A percentile compares a stretch with the other conserved stretches of the same genome.
Conservation (phyloP, 2,113 vertebrate species). For the Furnarius figulus region DNA sequence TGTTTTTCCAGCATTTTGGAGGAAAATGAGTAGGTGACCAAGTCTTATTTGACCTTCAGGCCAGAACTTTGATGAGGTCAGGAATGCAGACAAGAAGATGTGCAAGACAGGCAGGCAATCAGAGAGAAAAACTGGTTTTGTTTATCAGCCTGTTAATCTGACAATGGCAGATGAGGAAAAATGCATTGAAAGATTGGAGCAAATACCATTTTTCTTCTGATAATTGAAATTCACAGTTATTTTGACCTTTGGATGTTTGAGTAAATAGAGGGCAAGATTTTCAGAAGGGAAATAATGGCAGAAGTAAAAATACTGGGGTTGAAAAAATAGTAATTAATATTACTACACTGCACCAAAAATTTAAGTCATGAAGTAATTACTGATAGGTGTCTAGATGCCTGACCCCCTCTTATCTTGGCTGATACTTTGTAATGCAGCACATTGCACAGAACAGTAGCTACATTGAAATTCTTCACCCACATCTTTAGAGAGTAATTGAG, state of each 20-base stretch:
- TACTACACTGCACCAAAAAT: not conserved
- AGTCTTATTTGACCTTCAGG: not conserved
- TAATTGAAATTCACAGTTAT: not conserved
- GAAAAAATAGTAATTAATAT: not conserved
- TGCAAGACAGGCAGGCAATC: not conserved
- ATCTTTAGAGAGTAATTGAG: not conserved
- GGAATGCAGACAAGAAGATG: not conserved
- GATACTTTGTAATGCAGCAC: not conserved
- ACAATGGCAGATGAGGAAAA: not conserved
- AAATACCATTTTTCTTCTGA: not conserved
- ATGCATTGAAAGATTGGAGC: not conserved
- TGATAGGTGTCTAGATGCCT: not conserved
- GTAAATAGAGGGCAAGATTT: not conserved
- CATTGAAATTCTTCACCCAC: not conserved
- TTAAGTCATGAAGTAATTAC: not conserved
- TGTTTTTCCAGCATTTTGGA: not conserved
- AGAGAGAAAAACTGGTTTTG: not conserved
- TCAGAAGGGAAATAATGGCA: not conserved
- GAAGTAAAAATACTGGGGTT: not conserved
- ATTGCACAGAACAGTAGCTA: not conserved
- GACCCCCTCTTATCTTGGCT: not conserved
- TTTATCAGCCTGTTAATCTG: constrained; percentile 35
- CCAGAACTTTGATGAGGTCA: not conserved
- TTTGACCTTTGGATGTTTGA: not conserved
- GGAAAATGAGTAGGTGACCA: not conserved